Conservation (phyloP, 2,113 vertebrate species). For the Pelodiscus sinensis region DNA sequence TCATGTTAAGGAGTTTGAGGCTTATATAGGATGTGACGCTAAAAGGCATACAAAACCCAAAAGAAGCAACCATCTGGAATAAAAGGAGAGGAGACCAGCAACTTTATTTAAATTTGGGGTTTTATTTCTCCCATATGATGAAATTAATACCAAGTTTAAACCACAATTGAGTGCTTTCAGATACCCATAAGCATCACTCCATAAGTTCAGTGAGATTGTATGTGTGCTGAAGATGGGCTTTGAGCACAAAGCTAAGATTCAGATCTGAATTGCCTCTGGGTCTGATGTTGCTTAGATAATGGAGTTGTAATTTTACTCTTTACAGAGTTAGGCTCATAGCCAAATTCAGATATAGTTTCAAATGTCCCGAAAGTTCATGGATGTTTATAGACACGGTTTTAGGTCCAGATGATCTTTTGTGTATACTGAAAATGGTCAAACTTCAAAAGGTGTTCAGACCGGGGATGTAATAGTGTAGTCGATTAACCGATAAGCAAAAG, state of each 20-base stretch:
- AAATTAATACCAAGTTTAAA: conserved; percentile 29
- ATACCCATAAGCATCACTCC: conserved; percentile 18
- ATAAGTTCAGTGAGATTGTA: not conserved
- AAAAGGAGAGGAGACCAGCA: conserved; percentile 60
- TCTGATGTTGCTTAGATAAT: not conserved
- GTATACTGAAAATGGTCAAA: not conserved
- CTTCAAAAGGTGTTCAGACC: not conserved
- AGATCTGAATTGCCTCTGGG: not conserved
- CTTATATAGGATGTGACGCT: conserved; percentile 29
- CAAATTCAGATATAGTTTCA: not conserved
- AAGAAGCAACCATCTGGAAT: conserved; percentile 67
- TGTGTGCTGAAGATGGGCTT: not conserved
- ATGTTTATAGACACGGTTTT: not conserved
- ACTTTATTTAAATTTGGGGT: conserved; percentile 55
- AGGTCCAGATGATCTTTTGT: not conserved
- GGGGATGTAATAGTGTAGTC: not conserved
- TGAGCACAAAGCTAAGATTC: not conserved
- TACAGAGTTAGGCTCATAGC: not conserved
- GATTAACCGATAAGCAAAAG: too few species aligned
- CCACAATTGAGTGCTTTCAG: conserved; percentile 9
- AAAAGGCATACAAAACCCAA: not conserved
- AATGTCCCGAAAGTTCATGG: not conserved
- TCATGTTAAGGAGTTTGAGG: conserved; percentile 30
- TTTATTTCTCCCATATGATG: conserved; percentile 5
- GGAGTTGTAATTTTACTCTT: not conserved